Evolutionary conservation across 30 jellyfish, hydroid and myxozoan genomes (phyloP).

Genomic region (Rhopilema esculentum): DNA sequence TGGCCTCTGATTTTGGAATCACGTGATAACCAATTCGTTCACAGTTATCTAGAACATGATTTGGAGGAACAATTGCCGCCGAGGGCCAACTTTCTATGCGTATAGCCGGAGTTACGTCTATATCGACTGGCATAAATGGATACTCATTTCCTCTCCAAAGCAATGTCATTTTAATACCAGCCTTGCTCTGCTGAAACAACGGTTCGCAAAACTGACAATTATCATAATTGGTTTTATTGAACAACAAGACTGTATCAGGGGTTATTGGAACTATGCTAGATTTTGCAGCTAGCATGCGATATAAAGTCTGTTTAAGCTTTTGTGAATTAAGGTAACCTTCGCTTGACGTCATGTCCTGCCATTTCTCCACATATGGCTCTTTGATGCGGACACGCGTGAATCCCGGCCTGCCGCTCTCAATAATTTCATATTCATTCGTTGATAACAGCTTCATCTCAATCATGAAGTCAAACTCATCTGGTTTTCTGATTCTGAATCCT

Average conservation of each 20-base stretch:
- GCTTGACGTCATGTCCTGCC: conserved; percentile 18
- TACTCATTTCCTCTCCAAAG: conserved; percentile 19
- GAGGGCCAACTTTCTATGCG: conserved; percentile 14
- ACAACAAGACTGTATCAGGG: background rate
- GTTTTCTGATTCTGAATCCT: conserved; percentile 41
- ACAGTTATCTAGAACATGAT: conserved; percentile 5
- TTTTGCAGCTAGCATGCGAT: background rate
- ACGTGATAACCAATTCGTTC: conserved; percentile 22
- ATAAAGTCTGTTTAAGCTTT: background rate
- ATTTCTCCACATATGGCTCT: background rate
- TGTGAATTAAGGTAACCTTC: conserved; percentile 29
- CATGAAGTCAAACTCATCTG: conserved; percentile 32
- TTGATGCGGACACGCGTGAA: conserved; percentile 7
- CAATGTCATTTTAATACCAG: conserved; percentile 21
- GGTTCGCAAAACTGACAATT: conserved; percentile 24
- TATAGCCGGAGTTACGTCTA: conserved; percentile 26
- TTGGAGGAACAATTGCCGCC: conserved; percentile 10
- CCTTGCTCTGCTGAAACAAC: conserved; percentile 3
- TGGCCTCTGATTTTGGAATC: conserved; percentile 20
- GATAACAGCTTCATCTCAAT: conserved; percentile 1
- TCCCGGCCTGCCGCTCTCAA: conserved; percentile 19
- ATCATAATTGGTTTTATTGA: conserved; percentile 20
- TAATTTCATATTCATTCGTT: background rate
- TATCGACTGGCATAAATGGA: conserved; percentile 3
- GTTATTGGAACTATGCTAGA: background rate